A percentile compares a stretch with the other conserved stretches of the same genome.
phyloP scores from a whole-genome alignment of 1,140 invertebrate genomes.

The Sitobion miscanthi region DNA sequence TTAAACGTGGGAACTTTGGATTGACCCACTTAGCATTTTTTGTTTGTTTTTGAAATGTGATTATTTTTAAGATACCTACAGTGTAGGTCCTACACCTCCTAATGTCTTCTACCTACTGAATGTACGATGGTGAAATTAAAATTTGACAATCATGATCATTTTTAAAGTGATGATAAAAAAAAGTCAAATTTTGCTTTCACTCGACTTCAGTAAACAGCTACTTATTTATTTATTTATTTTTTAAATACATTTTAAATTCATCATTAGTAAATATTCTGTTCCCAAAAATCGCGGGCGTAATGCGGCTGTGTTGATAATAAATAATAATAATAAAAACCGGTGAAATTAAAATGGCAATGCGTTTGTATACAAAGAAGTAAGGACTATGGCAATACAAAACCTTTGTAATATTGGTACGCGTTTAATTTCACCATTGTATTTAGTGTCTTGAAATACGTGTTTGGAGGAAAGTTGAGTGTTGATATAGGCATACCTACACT shows the following conservation, averaged over 20 bases:
- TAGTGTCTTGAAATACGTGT: neutral
- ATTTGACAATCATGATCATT: neutral
- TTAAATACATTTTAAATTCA: neutral
- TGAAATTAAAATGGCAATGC: neutral
- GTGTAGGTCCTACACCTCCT: neutral
- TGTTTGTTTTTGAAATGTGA: neutral
- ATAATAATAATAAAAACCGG: neutral
- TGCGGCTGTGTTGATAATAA: neutral
- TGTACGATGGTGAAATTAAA: neutral
- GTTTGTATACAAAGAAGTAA: neutral
- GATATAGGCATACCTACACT: too few relatives aligned
- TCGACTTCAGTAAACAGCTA: neutral
- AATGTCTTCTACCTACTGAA: neutral
- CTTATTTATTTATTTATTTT: neutral
- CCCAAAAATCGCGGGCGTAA: neutral
- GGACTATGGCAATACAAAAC: neutral
- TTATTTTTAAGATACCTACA: neutral
- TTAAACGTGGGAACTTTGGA: neutral
- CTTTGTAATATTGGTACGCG: neutral
- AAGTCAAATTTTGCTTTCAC: neutral
- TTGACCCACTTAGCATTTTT: neutral
- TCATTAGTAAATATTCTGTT: neutral
- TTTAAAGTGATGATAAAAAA: neutral
- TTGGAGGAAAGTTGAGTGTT: neutral
- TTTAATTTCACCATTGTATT: neutral